Conservation (phyloP, 2,797 vertebrate species). For the Phrynocephalus vlangalii region DNA sequence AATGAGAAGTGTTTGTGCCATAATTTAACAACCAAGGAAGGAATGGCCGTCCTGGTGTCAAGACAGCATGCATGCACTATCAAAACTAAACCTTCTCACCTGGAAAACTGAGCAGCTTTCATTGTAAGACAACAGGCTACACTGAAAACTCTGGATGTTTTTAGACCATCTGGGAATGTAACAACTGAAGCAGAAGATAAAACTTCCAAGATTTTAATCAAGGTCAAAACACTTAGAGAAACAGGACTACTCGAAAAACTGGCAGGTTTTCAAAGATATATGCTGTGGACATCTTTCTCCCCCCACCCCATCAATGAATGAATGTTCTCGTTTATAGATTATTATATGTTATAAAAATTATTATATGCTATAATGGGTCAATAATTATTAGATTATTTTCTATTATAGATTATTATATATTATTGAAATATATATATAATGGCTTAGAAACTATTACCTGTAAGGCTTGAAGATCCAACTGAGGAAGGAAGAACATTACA, state of each 20-base stretch:
- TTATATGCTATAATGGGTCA: too few relatives aligned
- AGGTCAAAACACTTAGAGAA: slow-evolving; percentile 49
- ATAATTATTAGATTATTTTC: too few relatives aligned
- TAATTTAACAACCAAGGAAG: slow-evolving; percentile 75
- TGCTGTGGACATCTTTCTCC: background rate
- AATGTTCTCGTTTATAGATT: too few relatives aligned
- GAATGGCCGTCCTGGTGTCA: slow-evolving; percentile 71
- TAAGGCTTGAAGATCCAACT: too few relatives aligned
- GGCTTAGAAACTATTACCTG: too few relatives aligned
- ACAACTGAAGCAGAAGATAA: slow-evolving; percentile 50
- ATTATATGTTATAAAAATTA: too few relatives aligned
- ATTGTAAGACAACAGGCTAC: slow-evolving; percentile 70
- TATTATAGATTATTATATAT: too few relatives aligned
- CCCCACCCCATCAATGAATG: too few relatives aligned
- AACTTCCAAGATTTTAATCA: slow-evolving; percentile 59
- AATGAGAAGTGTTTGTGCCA: slow-evolving; percentile 73
- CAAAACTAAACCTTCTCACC: slow-evolving; percentile 71
- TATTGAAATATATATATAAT: too few relatives aligned
- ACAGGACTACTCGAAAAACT: slow-evolving; percentile 40
- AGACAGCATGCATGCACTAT: slow-evolving; percentile 71
- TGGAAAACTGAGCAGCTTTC: slow-evolving; percentile 72
- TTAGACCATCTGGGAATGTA: slow-evolving; percentile 51
- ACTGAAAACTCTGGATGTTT: slow-evolving; percentile 55
- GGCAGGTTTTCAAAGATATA: slow-evolving; percentile 15
- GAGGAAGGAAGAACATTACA: too few relatives aligned